Evolutionary conservation across 1,140 invertebrate genomes (phyloP), one percentile per base, ranked within the genome.

Genomic region (Lethrus apterus): DNA sequence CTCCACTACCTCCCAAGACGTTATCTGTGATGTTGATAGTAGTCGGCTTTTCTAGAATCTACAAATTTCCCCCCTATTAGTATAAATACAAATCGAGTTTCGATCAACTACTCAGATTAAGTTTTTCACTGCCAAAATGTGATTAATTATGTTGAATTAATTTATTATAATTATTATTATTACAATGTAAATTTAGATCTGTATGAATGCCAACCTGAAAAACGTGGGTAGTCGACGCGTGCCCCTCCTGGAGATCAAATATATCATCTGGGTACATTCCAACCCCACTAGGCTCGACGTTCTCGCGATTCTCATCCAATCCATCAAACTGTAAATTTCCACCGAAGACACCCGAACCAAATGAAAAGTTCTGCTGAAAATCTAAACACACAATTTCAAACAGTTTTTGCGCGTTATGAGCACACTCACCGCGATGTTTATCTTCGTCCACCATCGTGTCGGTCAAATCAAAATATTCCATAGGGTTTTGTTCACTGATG

Each of bases 31-130:
- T 17, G 17, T 36, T 36, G 17, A 36, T 36, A n/a, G 10, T n/a
- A 20, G 34, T 36, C 2, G 34, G 17, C 15, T 36, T 36, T 7
- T 36, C 34, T 11, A 36, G 34, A 20, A 36, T 36, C 34, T 36
- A 36, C n/a, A n/a, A n/a, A n/a, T n/a, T n/a, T n/a, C n/a, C n/a
- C n/a, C n/a, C n/a, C n/a, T n/a, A n/a, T n/a, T n/a, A n/a, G n/a
- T n/a, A n/a, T n/a, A n/a, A n/a, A n/a, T n/a, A n/a, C n/a, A n/a
- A n/a, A n/a, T n/a, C n/a, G n/a, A n/a, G n/a, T n/a, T n/a, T n/a
- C n/a, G n/a, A n/a, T n/a, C n/a, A n/a, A n/a, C n/a, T n/a, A n/a
- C n/a, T n/a, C n/a, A n/a, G n/a, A n/a, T n/a, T n/a, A n/a, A n/a
- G n/a, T n/a, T n/a, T n/a, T n/a, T n/a, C n/a, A n/a, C n/a, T n/a